phyloP scores from a whole-genome alignment of 2,797 vertebrate species.

The Pelobates cultripes region DNA sequence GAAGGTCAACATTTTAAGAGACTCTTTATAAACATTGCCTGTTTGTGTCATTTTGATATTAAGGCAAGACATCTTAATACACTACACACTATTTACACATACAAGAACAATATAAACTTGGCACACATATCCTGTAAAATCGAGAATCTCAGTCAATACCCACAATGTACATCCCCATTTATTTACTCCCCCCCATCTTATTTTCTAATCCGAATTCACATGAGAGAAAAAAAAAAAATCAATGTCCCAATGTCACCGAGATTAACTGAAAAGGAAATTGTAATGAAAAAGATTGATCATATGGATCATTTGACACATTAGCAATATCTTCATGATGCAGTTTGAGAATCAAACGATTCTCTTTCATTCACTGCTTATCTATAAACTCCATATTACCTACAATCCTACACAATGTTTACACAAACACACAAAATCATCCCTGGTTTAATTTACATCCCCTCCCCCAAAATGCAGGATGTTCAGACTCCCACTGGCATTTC shows the following conservation, averaged over 20 bases:
- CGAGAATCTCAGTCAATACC: background rate
- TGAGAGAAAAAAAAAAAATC: conserved; percentile 33
- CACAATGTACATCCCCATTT: background rate
- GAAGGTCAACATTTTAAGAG: too few species aligned
- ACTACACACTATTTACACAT: too few species aligned
- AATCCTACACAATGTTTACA: background rate
- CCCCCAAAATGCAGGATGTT: background rate
- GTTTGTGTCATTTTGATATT: too few species aligned
- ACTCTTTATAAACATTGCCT: too few species aligned
- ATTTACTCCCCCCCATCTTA: background rate
- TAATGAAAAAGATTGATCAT: conserved; percentile 53
- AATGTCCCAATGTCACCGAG: conserved; percentile 25
- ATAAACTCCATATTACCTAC: conserved; percentile 11
- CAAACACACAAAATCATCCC: background rate
- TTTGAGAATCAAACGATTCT: conserved; percentile 8
- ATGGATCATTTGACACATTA: conserved; percentile 37
- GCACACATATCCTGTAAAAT: too few species aligned
- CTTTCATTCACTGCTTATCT: conserved; percentile 39
- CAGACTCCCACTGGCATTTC: background rate
- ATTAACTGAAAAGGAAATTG: conserved; percentile 35
- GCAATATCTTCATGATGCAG: conserved; percentile 36
- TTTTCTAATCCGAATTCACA: conserved; percentile 16
- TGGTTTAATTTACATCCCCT: background rate
- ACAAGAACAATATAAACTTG: too few species aligned
- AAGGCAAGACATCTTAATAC: too few species aligned